Evolutionary conservation across 2,888 invertebrate species (phyloP).

Genomic region (Archips xylosteana): DNA sequence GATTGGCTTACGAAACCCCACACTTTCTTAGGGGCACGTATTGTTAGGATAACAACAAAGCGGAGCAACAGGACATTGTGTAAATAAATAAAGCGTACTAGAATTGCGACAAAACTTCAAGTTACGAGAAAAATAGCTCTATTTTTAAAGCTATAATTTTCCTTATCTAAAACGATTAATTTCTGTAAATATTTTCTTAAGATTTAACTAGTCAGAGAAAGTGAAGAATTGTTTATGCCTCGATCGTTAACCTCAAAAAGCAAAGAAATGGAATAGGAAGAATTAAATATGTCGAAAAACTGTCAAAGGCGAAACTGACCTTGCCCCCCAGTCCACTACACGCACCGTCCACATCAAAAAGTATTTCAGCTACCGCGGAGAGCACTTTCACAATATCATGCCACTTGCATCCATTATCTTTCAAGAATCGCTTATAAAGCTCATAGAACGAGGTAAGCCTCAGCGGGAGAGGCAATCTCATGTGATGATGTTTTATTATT

Average conservation of each 20-base stretch:
- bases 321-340: constrained; percentile 74
- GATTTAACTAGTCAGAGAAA: constrained; percentile 8
- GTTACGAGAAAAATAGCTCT: neutral
- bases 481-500: constrained; percentile 65
- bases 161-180: neutral
- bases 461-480: constrained; percentile 60
- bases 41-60: constrained; percentile 33
- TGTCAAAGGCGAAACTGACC: constrained; percentile 65
- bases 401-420: constrained; percentile 82
- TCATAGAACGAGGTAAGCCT: constrained; percentile 75
- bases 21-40: constrained; percentile 16
- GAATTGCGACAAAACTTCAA: neutral
- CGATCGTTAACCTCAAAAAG: neutral
- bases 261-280: neutral
- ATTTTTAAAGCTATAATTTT: neutral
- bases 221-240: neutral
- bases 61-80: neutral
- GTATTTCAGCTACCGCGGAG: constrained; percentile 74
- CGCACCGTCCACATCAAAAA: constrained; percentile 79
- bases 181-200: neutral
- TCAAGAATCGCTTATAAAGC: constrained; percentile 78
- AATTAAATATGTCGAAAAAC: neutral
- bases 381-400: constrained; percentile 79
- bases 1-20: constrained; percentile 48
- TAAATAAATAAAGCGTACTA: neutral